Percentiles rank a stretch among this genome's conserved stretches.
phyloP scores from a whole-genome alignment of 2,797 vertebrate species.

The Gadopsis bispinosus region DNA sequence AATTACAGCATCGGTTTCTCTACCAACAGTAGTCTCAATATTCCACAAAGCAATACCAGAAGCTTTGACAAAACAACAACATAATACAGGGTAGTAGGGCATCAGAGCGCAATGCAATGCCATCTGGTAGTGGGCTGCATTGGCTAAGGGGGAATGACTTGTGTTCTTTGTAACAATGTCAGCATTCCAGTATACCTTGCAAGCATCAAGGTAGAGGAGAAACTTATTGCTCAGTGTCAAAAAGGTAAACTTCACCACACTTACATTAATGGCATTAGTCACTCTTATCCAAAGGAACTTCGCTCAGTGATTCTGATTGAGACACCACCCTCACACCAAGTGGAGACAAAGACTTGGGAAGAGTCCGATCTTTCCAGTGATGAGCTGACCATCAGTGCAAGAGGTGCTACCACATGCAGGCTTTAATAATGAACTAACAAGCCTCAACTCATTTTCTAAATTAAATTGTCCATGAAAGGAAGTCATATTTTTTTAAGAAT shows the following conservation, averaged over 20 bases:
- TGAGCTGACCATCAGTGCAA: slow-evolving; percentile 48
- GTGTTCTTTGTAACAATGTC: background rate
- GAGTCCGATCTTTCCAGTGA: slow-evolving; percentile 50
- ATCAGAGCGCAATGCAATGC: background rate
- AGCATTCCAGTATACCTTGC: background rate
- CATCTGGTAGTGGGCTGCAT: background rate
- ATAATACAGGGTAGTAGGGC: slow-evolving; percentile 1
- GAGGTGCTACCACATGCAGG: slow-evolving; percentile 36
- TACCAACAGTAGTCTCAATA: background rate
- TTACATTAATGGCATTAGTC: slow-evolving; percentile 6
- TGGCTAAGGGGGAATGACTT: background rate
- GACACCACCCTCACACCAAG: slow-evolving; percentile 39
- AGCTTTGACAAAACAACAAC: slow-evolving; percentile 1
- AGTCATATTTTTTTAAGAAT: slow-evolving; percentile 8
- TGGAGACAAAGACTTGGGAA: slow-evolving; percentile 33
- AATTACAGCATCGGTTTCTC: background rate
- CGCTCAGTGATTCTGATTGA: slow-evolving; percentile 40
- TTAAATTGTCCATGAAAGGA: slow-evolving; percentile 27
- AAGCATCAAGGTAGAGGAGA: background rate
- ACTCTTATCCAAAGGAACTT: slow-evolving; percentile 13
- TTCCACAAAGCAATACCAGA: background rate
- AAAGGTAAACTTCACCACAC: background rate
- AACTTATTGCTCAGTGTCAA: background rate
- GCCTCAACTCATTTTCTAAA: slow-evolving; percentile 20
- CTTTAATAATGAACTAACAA: slow-evolving; percentile 33